Base-by-base conservation (phyloP, 2,113 vertebrate genomes). In the Upupa epops region DNA sequence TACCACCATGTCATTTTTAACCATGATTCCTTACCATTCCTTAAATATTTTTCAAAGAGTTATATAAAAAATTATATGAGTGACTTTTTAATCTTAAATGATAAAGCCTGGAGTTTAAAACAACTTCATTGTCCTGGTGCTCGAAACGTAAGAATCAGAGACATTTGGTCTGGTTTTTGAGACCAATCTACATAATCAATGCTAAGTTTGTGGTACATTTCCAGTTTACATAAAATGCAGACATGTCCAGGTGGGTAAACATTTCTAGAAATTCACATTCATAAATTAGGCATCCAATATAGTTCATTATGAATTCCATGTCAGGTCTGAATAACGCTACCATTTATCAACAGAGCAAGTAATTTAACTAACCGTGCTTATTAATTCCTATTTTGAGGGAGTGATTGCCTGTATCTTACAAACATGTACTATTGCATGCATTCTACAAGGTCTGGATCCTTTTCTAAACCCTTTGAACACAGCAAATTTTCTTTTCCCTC, bases 31-130 rank as follows among this genome's bases (percentile, higher is more conserved):
- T n/a, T 24, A 32, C 2, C 3, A 17, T 2, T 51, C 15, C 37
- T 17, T 61, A 52, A 64, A 37, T 46, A 42, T 46, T 37, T 16
- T 59, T 86, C 22, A 64, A 18, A 90, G 31, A 80, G 4, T 32
- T 59, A 17, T 8, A 1, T 70, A 9, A 63, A 63, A 65, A 60
- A 21, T 17, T 26, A 28, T 1, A 9, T 0, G 0, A 66, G 7
- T 59, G 11, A 40, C 4, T 49, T 51, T 49, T 31, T 68, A 17
- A 68, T 71, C 17, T 55, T 46, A 49, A 80, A 84, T 80, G 54
- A 22, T 8, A 55, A 24, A 82, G 12, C 1, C 8, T 58, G 31
- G 8, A n/a, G 4, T 81, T 68, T 40, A 61, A 46, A 86, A 48
- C 0, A 18, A 22, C 21, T 48, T 76, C 32, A 26, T 63, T 86